A percentile compares a stretch with the other conserved stretches of the same genome.
Conservation (phyloP, 92 coral and sea anemone genomes). For the Parazoanthus atlanticus region DNA sequence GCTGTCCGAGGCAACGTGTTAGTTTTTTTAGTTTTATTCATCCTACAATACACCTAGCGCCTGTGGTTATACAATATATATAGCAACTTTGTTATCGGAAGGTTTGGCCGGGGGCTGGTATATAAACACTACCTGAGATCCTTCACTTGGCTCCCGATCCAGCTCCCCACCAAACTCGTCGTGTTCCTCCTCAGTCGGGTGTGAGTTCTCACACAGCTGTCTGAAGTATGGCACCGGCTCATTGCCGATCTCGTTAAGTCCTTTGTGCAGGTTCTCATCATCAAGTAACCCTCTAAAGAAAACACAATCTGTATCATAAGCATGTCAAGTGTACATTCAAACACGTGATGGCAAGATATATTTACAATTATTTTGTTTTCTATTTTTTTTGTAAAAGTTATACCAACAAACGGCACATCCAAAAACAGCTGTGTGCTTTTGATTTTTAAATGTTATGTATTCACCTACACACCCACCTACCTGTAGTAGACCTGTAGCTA, state of each 20-base stretch:
- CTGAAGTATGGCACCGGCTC: constrained; percentile 98
- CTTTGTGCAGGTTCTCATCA: constrained; percentile 84
- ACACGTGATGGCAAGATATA: background rate
- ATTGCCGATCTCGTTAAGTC: constrained; percentile 67
- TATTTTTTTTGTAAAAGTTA: no score
- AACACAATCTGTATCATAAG: background rate
- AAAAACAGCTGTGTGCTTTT: background rate
- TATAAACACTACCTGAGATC: background rate
- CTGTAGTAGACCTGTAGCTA: no score
- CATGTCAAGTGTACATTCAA: background rate
- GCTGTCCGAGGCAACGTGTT: no score
- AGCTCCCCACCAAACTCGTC: constrained; percentile 19
- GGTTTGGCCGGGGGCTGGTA: background rate
- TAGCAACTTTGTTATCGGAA: no score
- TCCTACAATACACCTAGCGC: no score
- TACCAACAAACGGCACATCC: no score
- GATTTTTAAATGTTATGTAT: no score
- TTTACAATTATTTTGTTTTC: no score
- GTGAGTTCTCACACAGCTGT: constrained; percentile 65
- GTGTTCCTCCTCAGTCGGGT: background rate
- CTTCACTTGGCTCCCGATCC: constrained; percentile 17
- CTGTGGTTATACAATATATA: no score
- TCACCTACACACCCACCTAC: no score
- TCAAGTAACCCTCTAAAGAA: constrained; percentile 84
- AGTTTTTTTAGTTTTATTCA: no score